phyloP scores from a whole-genome alignment of 2,888 invertebrate genomes.

The Balanococcus diminutus region DNA sequence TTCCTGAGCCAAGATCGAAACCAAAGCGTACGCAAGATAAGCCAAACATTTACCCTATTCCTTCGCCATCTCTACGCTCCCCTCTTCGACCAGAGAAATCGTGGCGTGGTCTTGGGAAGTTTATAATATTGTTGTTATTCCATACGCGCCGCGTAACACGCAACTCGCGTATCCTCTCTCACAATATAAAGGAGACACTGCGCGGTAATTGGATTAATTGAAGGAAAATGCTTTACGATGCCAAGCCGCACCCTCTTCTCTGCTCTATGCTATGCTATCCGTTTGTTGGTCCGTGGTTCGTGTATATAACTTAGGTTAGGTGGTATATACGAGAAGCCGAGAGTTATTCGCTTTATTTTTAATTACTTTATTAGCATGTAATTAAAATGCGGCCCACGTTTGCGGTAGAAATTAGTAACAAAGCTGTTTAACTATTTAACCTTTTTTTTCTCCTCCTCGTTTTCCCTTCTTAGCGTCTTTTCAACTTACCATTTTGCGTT shows the following conservation, averaged over 20 bases:
- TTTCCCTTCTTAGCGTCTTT: too few species aligned
- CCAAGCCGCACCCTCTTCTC: neutral
- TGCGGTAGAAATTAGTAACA: constrained; percentile 23
- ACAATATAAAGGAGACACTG: neutral
- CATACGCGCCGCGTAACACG: neutral
- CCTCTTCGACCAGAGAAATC: neutral
- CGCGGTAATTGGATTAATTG: constrained; percentile 15
- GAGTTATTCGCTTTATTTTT: constrained; percentile 9
- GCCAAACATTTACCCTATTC: neutral
- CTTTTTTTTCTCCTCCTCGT: neutral
- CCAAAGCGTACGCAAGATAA: neutral
- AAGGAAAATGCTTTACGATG: constrained; percentile 2
- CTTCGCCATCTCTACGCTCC: neutral
- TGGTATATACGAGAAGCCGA: constrained; percentile 1
- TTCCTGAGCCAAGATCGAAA: neutral
- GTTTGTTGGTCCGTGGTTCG: neutral
- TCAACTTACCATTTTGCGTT: too few species aligned
- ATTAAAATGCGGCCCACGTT: constrained; percentile 26
- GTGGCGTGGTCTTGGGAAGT: neutral
- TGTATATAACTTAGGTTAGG: neutral
- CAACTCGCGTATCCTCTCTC: neutral
- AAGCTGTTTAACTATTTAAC: constrained; percentile 28
- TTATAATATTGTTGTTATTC: neutral
- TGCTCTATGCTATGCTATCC: neutral
- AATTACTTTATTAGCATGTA: constrained; percentile 27